Conservation (phyloP, 2,888 invertebrate genomes). For the Polyploca ridens region DNA sequence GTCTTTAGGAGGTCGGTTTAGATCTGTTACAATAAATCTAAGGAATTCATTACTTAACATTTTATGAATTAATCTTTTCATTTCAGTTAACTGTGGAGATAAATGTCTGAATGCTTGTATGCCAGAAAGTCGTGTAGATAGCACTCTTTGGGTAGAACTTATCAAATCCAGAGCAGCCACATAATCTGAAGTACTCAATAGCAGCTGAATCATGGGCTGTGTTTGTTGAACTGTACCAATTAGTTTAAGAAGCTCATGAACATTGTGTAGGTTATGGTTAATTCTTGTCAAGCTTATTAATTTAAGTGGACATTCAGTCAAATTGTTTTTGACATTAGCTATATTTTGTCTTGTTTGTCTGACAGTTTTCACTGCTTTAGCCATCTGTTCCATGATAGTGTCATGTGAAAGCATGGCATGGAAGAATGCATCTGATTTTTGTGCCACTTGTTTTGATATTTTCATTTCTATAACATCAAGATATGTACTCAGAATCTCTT, state of each 20-base stretch:
- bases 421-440: constrained; percentile 98
- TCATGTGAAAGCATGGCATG: constrained; percentile 99
- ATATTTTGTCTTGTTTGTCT: constrained; percentile 90
- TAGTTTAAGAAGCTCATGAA: constrained; percentile 91
- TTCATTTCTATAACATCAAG: constrained; percentile 97
- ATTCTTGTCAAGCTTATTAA: constrained; percentile 89
- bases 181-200: constrained; percentile 98
- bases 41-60: constrained; percentile 98
- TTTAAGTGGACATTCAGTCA: constrained; percentile 92
- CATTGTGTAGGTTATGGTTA: constrained; percentile 86
- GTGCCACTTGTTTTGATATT: constrained; percentile 96
- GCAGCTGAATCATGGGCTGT: constrained; percentile 97
- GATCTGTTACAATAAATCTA: constrained; percentile 94
- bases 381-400: constrained; percentile 97
- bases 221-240: constrained; percentile 99
- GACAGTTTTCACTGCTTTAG: constrained; percentile 91
- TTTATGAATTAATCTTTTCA: constrained; percentile 97
- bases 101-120: constrained; percentile 98
- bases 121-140: constrained; percentile 95
- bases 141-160: constrained; percentile 97
- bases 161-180: constrained; percentile 98
- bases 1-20: constrained; percentile 91
- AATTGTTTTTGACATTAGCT: constrained; percentile 89
- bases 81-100: constrained; percentile 97
- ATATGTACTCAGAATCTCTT: constrained; percentile 97